These are phyloP conservation scores for Agapornis roseicollis DNA, from an alignment of 2,113 vertebrate species.

Conservation along the genomic window DNA sequence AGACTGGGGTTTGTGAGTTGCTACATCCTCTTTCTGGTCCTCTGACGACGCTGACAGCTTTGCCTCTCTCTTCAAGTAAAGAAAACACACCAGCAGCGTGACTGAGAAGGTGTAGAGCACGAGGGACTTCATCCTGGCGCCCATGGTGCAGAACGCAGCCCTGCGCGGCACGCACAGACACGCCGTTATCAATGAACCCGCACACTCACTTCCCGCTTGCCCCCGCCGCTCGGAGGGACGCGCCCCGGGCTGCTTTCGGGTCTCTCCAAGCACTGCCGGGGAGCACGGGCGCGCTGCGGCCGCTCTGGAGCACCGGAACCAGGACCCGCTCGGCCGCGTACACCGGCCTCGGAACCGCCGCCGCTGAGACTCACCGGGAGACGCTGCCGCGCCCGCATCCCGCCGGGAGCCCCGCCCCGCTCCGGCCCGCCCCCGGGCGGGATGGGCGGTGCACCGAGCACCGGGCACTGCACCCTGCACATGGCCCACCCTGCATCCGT, in stretches of 20 bases:
- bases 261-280: background rate
- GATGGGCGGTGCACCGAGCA: background rate
- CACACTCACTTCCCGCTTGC: fast-evolving
- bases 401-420: background rate
- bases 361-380: background rate
- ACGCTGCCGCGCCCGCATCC: background rate
- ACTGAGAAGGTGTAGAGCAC: background rate
- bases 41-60: background rate
- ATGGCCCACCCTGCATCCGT: too few relatives aligned
- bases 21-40: background rate
- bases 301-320: background rate
- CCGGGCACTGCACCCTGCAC: background rate
- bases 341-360: background rate
- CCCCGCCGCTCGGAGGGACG: background rate
- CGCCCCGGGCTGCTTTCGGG: background rate
- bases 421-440: background rate
- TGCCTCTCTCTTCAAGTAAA: constrained; percentile 45
- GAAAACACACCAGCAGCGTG: constrained; percentile 33
- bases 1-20: background rate
- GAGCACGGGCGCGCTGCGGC: background rate
- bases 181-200: background rate
- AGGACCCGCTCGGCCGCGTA: background rate
- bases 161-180: background rate
- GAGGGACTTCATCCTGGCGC: constrained; percentile 27
- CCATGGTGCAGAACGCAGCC: constrained; percentile 17